Base-by-base conservation (phyloP, 2,797 vertebrate species). In the Rousettus madagascariensis region DNA sequence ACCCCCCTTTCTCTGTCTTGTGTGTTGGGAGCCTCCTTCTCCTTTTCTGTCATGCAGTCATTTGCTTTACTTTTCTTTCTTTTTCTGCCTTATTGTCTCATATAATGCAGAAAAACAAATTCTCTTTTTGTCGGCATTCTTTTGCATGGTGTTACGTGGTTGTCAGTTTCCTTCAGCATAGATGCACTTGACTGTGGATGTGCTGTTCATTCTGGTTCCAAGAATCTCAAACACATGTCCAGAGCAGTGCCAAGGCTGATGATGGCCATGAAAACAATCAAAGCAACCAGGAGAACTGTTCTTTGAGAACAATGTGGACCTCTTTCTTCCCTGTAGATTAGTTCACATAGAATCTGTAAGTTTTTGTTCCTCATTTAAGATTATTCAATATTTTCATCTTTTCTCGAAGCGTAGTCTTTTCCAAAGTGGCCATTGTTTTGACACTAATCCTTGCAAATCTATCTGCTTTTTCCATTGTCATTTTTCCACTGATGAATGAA, bases 161-260 rank as follows among this genome's bases (percentile, higher is more conserved):
- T 90, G 96, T 96, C 95, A 97, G 80, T 96, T 96, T 86, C 91
- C 90, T 95, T 95, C 75, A 85, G 93, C 83, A 94, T 85, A 82
- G 91, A 57, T 91, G 28, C 24, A 28, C 88, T 86, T 55, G 65
- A 22, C 90, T 49, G 26, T 51, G 24, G 86, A 30, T 30, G 33
- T 28, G 11, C 79, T 86, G 63, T 82, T 96, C 95, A 80, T 93
- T 95, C 59, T 30, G n/a, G n/a, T 74, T 91, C 87, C 75, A 71
- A 95, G 79, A 96, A 69, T 85, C 65, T 91, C 84, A 87, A 84
- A 93, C 86, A 91, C 55, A 85, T 86, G 59, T 95, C 95, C 75
- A 9, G 88, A 79, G 51, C 22, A 55, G 63, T 71, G 78, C 90
- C 86, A 91, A 89, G 65, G 33, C 68, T 65, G 49, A 69, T 90